Base-by-base conservation (phyloP, 2,888 invertebrate genomes). In the Amorpha juglandis region DNA sequence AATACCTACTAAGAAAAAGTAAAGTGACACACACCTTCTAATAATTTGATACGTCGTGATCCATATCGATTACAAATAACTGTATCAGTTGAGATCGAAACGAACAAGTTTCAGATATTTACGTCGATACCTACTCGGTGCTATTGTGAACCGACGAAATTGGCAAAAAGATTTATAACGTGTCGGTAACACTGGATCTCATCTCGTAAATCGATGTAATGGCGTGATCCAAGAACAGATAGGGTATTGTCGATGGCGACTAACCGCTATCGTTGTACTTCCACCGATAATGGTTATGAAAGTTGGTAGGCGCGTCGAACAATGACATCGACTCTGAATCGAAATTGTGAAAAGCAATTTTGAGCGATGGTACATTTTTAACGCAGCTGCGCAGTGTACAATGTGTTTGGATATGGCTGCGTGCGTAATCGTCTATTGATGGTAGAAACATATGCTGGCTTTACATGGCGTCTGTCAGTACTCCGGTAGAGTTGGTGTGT, bases 181-280 rank as follows among this genome's bases (percentile, higher is more conserved):
- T 83, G 84, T 82, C 82, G 75, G 82, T 78, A 83, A 78, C 79
- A 81, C 70, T 71, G 81, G 81, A 83, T 83, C 80, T 81, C 83
- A 79, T 84, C 84, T 84, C 87, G 82, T 88, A 88, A 89, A 89
- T 87, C 85, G 85, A 83, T 81, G 75, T 87, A 84, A 87, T 86
- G 81, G 78, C 78, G 74, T 74, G 84, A 84, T 86, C 79, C 74
- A 74, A 79, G 78, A 78, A 79, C 73, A 79, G 86, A 87, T 87
- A 85, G 75, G 78, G 79, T 73, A 75, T 80, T 84, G 83, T 83
- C 83, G 79, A 78, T 75, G 76, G 69, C 77, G 77, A 77, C 72
- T 71, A 77, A 79, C 77, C 79, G 74, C 82, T 82, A 81, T 83
- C 80, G 77, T 71, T 69, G 74, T 77, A 77, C 75, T 74, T 69